Evolutionary conservation across 2,888 invertebrate genomes (phyloP).

Genomic region (Abrostola triplasia): DNA sequence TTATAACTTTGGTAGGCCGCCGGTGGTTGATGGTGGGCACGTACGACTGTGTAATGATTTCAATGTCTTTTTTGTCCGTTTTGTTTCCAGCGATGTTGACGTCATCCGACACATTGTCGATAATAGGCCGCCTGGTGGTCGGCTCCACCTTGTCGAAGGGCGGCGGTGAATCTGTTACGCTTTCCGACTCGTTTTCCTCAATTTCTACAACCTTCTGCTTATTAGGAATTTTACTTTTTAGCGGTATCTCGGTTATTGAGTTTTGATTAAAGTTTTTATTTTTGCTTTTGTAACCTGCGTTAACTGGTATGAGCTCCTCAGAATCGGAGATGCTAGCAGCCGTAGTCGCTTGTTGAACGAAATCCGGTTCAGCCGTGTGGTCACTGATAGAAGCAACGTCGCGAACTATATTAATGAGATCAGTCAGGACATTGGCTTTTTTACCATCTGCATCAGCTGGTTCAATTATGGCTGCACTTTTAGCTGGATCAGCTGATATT

Average conservation of each 20-base stretch:
- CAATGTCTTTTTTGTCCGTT: conserved; percentile 77
- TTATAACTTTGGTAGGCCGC: conserved; percentile 79
- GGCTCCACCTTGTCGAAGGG: conserved; percentile 81
- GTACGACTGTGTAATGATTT: conserved; percentile 80
- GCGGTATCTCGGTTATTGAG: conserved; percentile 80
- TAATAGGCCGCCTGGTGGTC: conserved; percentile 78
- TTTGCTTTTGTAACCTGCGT: conserved; percentile 83
- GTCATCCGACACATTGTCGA: conserved; percentile 81
- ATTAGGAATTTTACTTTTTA: conserved; percentile 71
- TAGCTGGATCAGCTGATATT: conserved; percentile 69
- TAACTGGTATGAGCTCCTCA: conserved; percentile 82
- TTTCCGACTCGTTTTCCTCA: conserved; percentile 76
- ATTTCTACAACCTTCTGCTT: conserved; percentile 79
- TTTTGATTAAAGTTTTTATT: conserved; percentile 82
- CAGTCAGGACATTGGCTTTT: conserved; percentile 74
- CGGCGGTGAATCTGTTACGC: conserved; percentile 77
- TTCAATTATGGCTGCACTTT: conserved; percentile 74
- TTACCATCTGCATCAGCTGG: conserved; percentile 62
- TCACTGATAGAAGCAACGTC: conserved; percentile 84
- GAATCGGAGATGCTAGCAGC: conserved; percentile 73
- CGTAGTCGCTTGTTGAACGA: conserved; percentile 58
- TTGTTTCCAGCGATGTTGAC: conserved; percentile 62
- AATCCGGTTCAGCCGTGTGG: conserved; percentile 68
- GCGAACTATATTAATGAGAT: conserved; percentile 81
- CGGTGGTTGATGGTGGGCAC: conserved; percentile 78